Evolutionary conservation across 2,113 vertebrate species (phyloP).

Genomic region (Podiceps cristatus): DNA sequence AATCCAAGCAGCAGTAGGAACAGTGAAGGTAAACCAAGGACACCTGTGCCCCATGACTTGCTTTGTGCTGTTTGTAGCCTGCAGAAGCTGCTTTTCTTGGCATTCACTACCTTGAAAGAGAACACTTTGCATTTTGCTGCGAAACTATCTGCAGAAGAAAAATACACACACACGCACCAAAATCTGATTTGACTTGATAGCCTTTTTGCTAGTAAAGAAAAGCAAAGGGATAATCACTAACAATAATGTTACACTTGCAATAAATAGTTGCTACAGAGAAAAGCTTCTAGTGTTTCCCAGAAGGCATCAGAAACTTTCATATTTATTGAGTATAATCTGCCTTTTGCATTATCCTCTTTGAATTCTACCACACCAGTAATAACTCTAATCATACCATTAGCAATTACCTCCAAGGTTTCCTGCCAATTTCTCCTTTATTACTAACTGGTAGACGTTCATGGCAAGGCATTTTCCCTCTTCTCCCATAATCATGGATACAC

Average conservation of each 20-base stretch:
- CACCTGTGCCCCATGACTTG: background rate
- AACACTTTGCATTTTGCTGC: background rate
- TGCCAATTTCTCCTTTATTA: background rate
- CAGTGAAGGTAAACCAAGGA: background rate
- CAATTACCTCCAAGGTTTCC: background rate
- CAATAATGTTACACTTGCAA: background rate
- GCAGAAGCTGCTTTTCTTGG: conserved; percentile 51
- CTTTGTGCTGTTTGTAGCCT: background rate
- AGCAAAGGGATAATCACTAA: background rate
- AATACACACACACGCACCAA: background rate
- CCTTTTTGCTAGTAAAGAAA: background rate
- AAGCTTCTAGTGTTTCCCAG: conserved; percentile 13
- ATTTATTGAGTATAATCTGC: conserved; percentile 57
- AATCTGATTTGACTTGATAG: background rate
- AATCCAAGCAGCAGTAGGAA: background rate
- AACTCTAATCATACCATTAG: background rate
- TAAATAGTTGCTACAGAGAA: background rate
- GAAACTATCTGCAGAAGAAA: background rate
- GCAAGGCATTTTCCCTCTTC: background rate
- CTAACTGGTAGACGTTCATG: background rate
- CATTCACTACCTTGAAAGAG: background rate
- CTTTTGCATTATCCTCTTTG: conserved; percentile 28
- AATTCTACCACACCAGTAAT: conserved; percentile 19
- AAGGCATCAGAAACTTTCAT: conserved; percentile 24
- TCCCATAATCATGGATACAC: background rate